Percentiles rank a stretch among this genome's conserved stretches.
These are phyloP conservation scores for Cecidostiba fungosa DNA, from an alignment of 2,888 invertebrate species.

Conservation along the genomic window DNA sequence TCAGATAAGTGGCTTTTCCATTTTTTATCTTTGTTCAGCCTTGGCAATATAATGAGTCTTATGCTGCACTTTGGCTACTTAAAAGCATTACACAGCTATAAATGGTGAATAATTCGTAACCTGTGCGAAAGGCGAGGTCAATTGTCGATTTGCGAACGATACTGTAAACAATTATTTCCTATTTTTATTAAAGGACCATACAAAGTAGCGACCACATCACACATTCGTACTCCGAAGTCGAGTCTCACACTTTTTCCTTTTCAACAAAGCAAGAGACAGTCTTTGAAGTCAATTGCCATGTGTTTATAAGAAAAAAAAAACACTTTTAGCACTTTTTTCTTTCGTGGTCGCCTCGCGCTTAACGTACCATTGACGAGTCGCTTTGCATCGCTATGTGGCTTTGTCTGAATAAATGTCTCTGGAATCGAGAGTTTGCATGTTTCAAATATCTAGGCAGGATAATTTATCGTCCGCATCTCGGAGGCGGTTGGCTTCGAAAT, in stretches of 20 bases:
- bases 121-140: conserved; percentile 69
- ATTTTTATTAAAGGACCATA: conserved; percentile 64
- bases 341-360: conserved; percentile 48
- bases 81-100: conserved; percentile 68
- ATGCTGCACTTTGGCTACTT: conserved; percentile 70
- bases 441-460: conserved; percentile 61
- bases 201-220: conserved; percentile 63
- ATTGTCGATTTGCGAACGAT: conserved; percentile 65
- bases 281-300: conserved; percentile 63
- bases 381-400: conserved; percentile 57
- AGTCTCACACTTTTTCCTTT: conserved; percentile 57
- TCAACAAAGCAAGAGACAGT: conserved; percentile 63
- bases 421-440: conserved; percentile 58
- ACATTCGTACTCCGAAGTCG: conserved; percentile 57
- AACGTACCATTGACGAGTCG: conserved; percentile 57
- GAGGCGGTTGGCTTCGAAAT: conserved; percentile 52
- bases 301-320: conserved; percentile 53
- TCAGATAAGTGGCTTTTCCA: conserved; percentile 65
- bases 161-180: conserved; percentile 69
- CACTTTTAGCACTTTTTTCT: conserved; percentile 60
- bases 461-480: conserved; percentile 53
- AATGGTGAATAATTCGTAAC: conserved; percentile 67
- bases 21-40: conserved; percentile 62
- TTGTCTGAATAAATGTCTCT: conserved; percentile 61
- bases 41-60: conserved; percentile 65